Evolutionary conservation across 2,113 vertebrate species (phyloP).

Genomic region (Cryptotis parvus): DNA sequence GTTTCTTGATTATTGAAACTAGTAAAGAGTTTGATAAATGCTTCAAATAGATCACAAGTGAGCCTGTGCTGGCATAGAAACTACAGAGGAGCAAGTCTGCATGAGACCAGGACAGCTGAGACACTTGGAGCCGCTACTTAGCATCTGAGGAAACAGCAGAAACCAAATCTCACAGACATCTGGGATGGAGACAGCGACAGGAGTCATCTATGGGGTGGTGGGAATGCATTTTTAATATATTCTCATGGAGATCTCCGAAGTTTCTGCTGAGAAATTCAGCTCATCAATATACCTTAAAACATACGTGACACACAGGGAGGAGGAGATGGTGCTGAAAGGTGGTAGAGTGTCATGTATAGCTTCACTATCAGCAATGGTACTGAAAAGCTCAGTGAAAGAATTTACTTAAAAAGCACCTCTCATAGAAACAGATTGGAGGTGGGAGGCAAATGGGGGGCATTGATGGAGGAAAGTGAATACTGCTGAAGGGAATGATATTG

Average conservation of each 20-base stretch:
- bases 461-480: no score
- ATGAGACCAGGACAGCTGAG: not conserved
- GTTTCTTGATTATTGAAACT: not conserved
- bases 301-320: not conserved
- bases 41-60: not conserved
- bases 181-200: slow-evolving; percentile 15
- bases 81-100: not conserved
- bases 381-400: no score
- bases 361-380: no score
- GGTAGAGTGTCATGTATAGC: no score
- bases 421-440: no score
- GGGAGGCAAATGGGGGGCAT: no score
- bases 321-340: no score
- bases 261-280: slow-evolving; percentile 55
- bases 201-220: slow-evolving; percentile 23
- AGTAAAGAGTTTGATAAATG: not conserved
- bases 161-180: slow-evolving; percentile 57
- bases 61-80: not conserved
- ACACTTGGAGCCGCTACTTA: slow-evolving; percentile 21
- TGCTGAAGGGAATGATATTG: no score
- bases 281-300: not conserved
- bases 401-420: no score
- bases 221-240: slow-evolving; percentile 25
- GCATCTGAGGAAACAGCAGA: not conserved
- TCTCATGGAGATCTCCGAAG: slow-evolving; percentile 31